These are phyloP conservation scores for Vipera latastei DNA, from an alignment of 2,797 vertebrate genomes.

Conservation along the genomic window DNA sequence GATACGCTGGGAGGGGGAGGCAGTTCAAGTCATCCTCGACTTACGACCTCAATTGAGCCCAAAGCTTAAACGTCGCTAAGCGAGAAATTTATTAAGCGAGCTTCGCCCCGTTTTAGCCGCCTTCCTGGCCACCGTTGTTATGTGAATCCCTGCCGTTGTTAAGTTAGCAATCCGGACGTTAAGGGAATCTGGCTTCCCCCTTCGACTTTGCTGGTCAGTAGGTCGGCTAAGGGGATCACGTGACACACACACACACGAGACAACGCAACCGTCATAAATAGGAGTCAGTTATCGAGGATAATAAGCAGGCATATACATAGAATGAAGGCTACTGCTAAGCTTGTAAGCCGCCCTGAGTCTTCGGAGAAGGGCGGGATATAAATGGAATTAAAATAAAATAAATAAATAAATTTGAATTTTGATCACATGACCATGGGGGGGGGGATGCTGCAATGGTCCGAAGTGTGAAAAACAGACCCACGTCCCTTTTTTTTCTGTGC, in stretches of 20 bases:
- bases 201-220: too few species aligned
- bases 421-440: not conserved
- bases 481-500: too few species aligned
- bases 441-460: not conserved
- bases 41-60: not conserved
- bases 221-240: not conserved
- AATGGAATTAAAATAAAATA: too few species aligned
- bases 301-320: too few species aligned
- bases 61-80: not conserved
- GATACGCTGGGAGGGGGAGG: not conserved
- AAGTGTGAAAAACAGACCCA: not conserved
- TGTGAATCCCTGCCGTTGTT: not conserved
- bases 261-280: not conserved
- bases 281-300: rapidly evolving
- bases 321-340: too few species aligned
- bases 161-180: not conserved
- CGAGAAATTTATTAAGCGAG: not conserved
- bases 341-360: too few species aligned
- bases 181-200: not conserved
- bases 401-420: too few species aligned
- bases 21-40: rapidly evolving
- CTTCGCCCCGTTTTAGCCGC: not conserved
- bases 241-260: not conserved
- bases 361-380: too few species aligned
- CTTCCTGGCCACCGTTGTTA: not conserved